phyloP scores from a whole-genome alignment of 2,113 vertebrate genomes.

The Toxotes jaculatrix region DNA sequence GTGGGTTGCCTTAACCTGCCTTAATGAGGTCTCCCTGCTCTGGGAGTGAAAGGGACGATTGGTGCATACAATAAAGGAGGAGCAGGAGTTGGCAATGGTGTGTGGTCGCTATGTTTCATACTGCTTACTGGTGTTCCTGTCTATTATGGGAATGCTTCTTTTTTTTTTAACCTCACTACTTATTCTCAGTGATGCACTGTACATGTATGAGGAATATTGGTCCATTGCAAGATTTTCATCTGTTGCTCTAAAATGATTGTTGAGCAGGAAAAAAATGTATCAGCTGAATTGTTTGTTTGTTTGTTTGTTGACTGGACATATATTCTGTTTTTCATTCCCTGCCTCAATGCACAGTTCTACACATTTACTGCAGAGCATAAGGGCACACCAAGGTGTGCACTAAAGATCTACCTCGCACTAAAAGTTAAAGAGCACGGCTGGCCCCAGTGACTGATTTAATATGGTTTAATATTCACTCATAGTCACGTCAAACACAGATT shows the following conservation, averaged over 20 bases:
- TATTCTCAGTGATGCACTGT: not conserved
- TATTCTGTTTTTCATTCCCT: not conserved
- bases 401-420: slow-evolving; percentile 6
- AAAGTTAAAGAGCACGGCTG: not conserved
- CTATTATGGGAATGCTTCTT: not conserved
- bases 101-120: slow-evolving; percentile 32
- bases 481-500: not conserved
- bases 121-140: slow-evolving; percentile 4
- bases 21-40: slow-evolving; percentile 83
- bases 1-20: slow-evolving; percentile 80
- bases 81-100: slow-evolving; percentile 12
- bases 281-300: not conserved
- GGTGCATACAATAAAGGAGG: slow-evolving; percentile 65
- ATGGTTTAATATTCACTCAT: not conserved
- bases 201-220: not conserved
- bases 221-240: slow-evolving; percentile 1
- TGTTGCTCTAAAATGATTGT: not conserved
- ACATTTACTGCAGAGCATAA: slow-evolving; percentile 3
- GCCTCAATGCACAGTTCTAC: not conserved
- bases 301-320: not conserved
- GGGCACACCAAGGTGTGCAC: not conserved
- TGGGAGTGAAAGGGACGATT: slow-evolving; percentile 70
- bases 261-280: not conserved
- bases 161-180: not conserved
- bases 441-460: not conserved